Conservation (phyloP, 2,888 invertebrate genomes). For the Sinohyriopsis cumingii region DNA sequence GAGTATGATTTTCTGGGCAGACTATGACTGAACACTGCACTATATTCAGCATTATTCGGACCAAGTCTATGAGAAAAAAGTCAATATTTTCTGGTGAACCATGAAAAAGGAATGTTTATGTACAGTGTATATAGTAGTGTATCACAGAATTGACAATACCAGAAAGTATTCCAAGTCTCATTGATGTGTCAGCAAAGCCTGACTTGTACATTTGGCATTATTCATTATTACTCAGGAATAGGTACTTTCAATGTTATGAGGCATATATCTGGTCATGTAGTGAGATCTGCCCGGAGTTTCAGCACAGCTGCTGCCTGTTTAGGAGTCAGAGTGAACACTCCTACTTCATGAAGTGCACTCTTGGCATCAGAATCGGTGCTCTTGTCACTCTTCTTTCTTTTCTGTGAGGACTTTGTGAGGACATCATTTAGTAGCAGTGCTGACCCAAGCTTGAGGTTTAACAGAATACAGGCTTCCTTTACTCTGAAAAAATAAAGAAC, state of each 20-base stretch:
- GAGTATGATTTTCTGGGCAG: too few relatives aligned
- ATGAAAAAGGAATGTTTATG: too few relatives aligned
- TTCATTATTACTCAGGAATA: too few relatives aligned
- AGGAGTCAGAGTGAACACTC: constrained; percentile 62
- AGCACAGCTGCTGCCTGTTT: constrained; percentile 43
- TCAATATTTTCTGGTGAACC: too few relatives aligned
- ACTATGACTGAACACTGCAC: too few relatives aligned
- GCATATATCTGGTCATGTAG: constrained; percentile 6
- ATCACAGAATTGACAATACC: too few relatives aligned
- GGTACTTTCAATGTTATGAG: not conserved
- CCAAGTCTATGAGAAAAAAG: too few relatives aligned
- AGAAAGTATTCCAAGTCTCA: too few relatives aligned
- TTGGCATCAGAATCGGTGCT: constrained; percentile 50
- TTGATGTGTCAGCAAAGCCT: too few relatives aligned
- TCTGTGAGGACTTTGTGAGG: constrained; percentile 68
- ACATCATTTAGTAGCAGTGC: constrained; percentile 83
- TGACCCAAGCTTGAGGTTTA: constrained; percentile 85
- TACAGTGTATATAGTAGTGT: too few relatives aligned
- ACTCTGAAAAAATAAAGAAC: constrained; percentile 51
- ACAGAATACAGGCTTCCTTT: constrained; percentile 81
- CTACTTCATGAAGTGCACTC: constrained; percentile 65
- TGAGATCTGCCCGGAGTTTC: constrained; percentile 43
- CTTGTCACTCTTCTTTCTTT: constrained; percentile 11
- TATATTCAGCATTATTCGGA: too few relatives aligned
- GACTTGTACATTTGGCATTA: too few relatives aligned